Conservation (phyloP, 2,888 invertebrate species). For the Acanthosepion lycidas region DNA sequence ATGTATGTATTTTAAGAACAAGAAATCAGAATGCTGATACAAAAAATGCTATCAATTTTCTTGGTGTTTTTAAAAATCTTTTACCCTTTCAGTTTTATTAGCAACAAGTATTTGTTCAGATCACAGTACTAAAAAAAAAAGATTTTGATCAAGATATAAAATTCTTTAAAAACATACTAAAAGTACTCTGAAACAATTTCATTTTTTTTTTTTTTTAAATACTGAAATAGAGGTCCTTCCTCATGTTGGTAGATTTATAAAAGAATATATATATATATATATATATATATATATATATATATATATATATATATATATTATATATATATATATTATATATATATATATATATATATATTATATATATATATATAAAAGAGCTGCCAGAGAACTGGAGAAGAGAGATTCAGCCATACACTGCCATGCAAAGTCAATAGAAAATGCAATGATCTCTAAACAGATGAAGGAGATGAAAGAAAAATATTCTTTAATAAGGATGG, state of each 20-base stretch:
- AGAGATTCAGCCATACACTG: neutral
- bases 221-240: too few species aligned
- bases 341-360: neutral
- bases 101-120: neutral
- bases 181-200: neutral
- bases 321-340: neutral
- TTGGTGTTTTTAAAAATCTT: too few species aligned
- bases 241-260: too few species aligned
- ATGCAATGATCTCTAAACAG: neutral
- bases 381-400: neutral
- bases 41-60: neutral
- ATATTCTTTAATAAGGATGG: neutral
- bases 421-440: neutral
- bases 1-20: neutral
- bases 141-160: neutral
- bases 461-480: neutral
- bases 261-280: neutral
- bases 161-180: neutral
- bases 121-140: neutral
- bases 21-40: neutral
- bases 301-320: neutral
- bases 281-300: neutral
- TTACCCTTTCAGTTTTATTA: too few species aligned
- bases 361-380: neutral
- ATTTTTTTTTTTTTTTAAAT: neutral